These are phyloP conservation scores for Phengaris alcon DNA, from an alignment of 2,888 invertebrate genomes.

Conservation along the genomic window DNA sequence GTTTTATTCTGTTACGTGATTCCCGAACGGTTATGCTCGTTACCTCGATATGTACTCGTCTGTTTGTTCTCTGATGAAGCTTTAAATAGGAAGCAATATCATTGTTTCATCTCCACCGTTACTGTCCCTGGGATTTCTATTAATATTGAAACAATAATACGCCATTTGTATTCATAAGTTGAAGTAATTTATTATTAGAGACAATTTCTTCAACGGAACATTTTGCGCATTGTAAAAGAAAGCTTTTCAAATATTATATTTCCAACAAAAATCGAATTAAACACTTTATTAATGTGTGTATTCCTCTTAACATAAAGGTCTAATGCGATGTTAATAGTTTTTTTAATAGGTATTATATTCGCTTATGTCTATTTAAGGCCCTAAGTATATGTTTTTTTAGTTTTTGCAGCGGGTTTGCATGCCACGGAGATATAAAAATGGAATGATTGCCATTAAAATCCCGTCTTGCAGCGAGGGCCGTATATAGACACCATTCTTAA, in stretches of 20 bases:
- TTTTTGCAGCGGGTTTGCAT: slow-evolving; percentile 29
- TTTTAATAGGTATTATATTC: slow-evolving; percentile 30
- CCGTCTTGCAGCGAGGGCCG: slow-evolving; percentile 13
- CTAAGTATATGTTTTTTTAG: slow-evolving; percentile 28
- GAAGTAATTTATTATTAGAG: slow-evolving; percentile 5
- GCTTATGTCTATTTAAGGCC: slow-evolving; percentile 6
- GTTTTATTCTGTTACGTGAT: slow-evolving; percentile 61
- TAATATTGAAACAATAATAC: slow-evolving; percentile 40
- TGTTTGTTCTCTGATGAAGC: slow-evolving; percentile 47
- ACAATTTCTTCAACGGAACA: background rate
- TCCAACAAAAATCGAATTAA: background rate
- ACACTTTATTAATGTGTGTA: background rate
- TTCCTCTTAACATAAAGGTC: slow-evolving; percentile 21
- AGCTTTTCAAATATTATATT: background rate
- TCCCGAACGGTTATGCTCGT: slow-evolving; percentile 49
- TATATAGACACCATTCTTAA: slow-evolving; percentile 18
- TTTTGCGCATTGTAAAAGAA: background rate
- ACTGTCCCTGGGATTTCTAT: slow-evolving; percentile 39
- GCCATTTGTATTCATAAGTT: slow-evolving; percentile 28
- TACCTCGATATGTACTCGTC: slow-evolving; percentile 43
- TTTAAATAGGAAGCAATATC: slow-evolving; percentile 45
- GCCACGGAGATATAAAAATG: slow-evolving; percentile 21
- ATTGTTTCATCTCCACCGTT: slow-evolving; percentile 36
- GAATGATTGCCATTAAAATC: slow-evolving; percentile 22
- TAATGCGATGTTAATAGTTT: slow-evolving; percentile 31